Conservation (phyloP, 2,797 vertebrate species). For the Alauda arvensis region DNA sequence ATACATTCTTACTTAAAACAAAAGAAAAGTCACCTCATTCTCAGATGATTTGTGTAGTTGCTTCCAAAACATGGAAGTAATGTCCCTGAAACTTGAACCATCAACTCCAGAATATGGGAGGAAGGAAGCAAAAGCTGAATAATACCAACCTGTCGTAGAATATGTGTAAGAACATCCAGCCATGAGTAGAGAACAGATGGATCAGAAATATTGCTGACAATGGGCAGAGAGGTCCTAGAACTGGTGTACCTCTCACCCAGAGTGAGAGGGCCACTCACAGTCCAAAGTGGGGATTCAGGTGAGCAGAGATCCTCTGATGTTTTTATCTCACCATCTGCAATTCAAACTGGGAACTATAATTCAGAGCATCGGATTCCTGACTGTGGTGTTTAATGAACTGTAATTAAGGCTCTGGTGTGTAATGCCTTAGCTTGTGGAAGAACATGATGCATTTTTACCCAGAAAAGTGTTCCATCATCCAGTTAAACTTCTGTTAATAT, state of each 20-base stretch:
- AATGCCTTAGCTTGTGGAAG: neutral
- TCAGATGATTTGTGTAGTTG: neutral
- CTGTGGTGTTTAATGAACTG: neutral
- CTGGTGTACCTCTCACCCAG: rapidly evolving
- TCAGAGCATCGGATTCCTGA: neutral
- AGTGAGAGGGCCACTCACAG: neutral
- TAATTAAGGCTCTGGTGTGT: neutral
- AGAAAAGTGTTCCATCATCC: neutral
- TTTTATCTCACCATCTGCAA: neutral
- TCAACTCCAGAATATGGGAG: neutral
- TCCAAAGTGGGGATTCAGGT: neutral
- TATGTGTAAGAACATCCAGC: rapidly evolving
- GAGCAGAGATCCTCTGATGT: neutral
- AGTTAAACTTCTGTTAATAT: neutral
- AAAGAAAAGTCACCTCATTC: neutral
- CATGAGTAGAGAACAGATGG: neutral
- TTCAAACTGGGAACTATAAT: neutral
- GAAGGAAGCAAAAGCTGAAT: neutral
- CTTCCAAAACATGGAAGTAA: neutral
- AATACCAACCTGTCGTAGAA: neutral
- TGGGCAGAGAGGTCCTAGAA: neutral
- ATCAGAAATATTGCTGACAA: neutral
- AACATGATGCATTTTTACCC: neutral
- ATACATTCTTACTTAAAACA: neutral
- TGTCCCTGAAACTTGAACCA: neutral